Base-by-base conservation (phyloP, 2,113 vertebrate species). In the Sprattus sprattus region DNA sequence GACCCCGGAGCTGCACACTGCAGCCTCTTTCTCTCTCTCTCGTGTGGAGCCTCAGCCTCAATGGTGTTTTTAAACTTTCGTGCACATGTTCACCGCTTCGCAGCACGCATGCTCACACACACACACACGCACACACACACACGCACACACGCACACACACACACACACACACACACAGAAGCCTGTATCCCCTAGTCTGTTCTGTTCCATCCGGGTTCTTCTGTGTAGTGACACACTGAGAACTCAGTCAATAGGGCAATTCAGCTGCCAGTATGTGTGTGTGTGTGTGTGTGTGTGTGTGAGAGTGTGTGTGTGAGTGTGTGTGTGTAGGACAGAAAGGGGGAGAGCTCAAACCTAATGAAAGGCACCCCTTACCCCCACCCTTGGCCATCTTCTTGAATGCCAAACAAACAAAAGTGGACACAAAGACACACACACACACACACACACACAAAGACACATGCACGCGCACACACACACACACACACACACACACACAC, bases 271-370 rank as follows among this genome's bases (percentile, higher is more conserved):
- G 16, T 50, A 71, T 54, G 81, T 81, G 67, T 75, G 39, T 45
- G 54, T 44, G 85, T 4, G 84, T 85, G 49, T 15, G 46, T 52
- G 39, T 52, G 22, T 83, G 54, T 82, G 71, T 83, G 60, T 25
- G 20, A 18, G 50, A 82, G 54, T 82, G 71, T 83, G 60, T 28
- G 20, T n/a, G 50, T 83, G 78, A 46, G n/a, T 80, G 82, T 85
- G 52, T 10, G n/a, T 78, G 67, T 39, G 83, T 32, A 47, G 18
- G 13, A 54, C 52, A 25, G 9, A 25, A 47, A 84, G 22, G 57
- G 57, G 57, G 20, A 64, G 57, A 6, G 57, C 57, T 64, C 57
- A 64, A 64, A 64, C 22, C n/a, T 64, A 64, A 64, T 64, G 57
- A 64, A 64, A 64, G 22, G 57, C 22, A 22, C 57, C 57, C 57